Conservation (phyloP, 1,140 invertebrate species). For the Cyrtorhinus lividipennis region DNA sequence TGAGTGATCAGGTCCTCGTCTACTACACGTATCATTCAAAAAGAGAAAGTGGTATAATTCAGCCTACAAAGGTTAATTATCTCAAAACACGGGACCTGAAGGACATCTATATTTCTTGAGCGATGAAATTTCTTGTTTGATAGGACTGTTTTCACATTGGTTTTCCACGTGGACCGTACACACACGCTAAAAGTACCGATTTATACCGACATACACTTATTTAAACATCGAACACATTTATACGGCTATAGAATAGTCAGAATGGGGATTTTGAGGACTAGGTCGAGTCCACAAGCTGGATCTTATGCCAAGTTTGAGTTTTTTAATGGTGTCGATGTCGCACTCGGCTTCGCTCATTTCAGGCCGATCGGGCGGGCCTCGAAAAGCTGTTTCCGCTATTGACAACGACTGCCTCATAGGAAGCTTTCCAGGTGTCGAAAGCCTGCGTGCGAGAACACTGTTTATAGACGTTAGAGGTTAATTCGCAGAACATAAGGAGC, state of each 20-base stretch:
- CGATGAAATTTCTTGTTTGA: neutral
- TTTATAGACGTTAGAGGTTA: neutral
- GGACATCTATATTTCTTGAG: neutral
- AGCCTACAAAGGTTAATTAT: no score
- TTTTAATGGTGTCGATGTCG: constrained; percentile 60
- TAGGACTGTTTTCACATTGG: neutral
- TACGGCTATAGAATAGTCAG: constrained; percentile 52
- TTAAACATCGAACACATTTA: constrained; percentile 27
- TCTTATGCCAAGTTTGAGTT: constrained; percentile 50
- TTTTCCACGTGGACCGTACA: no score
- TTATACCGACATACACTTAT: neutral
- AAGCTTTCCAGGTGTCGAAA: constrained; percentile 44
- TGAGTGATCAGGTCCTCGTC: no score
- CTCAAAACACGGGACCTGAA: no score
- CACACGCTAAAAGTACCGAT: neutral
- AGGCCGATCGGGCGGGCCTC: constrained; percentile 30
- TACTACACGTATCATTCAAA: no score
- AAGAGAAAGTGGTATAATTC: no score
- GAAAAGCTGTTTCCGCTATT: constrained; percentile 43
- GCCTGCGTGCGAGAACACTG: constrained; percentile 30
- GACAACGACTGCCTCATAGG: constrained; percentile 43
- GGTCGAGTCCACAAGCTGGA: constrained; percentile 58
- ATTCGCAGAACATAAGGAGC: no score
- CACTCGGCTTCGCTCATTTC: constrained; percentile 54
- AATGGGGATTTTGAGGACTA: constrained; percentile 26